Percentiles rank a stretch among this genome's conserved stretches.
Conservation (phyloP, 2,797 vertebrate species). For the Eleutherodactylus coqui region DNA sequence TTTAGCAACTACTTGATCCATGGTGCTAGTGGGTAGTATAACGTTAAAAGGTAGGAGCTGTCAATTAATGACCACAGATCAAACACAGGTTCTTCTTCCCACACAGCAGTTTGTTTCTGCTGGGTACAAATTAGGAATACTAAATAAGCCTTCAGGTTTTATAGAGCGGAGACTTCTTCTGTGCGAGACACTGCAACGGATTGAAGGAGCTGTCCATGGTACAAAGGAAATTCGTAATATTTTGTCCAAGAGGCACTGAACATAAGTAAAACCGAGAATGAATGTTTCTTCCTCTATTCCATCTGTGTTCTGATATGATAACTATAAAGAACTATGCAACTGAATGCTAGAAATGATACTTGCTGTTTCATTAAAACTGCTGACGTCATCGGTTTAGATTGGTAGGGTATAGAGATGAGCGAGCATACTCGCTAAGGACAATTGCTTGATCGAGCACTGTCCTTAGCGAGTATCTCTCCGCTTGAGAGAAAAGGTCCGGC, state of each 20-base stretch:
- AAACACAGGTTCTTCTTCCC: no score
- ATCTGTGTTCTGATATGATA: neutral
- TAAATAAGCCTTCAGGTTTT: neutral
- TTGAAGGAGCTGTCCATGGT: conserved; percentile 31
- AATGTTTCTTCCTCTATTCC: neutral
- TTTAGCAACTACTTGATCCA: neutral
- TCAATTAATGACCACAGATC: no score
- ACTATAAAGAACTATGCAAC: no score
- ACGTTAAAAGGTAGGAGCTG: no score
- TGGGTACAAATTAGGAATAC: neutral
- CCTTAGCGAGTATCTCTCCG: no score
- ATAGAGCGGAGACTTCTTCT: neutral
- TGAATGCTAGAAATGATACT: no score
- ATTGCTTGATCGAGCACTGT: no score
- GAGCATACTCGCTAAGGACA: no score
- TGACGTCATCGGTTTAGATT: no score
- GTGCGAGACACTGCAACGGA: neutral
- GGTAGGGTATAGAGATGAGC: no score
- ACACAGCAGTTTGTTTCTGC: neutral
- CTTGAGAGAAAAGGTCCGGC: no score
- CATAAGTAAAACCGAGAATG: neutral
- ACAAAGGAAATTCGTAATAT: neutral
- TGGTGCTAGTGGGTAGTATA: neutral
- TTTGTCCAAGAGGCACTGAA: neutral
- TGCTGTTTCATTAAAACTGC: no score